phyloP scores from a whole-genome alignment of 1,140 invertebrate species.

The Adoxophyes honmai region DNA sequence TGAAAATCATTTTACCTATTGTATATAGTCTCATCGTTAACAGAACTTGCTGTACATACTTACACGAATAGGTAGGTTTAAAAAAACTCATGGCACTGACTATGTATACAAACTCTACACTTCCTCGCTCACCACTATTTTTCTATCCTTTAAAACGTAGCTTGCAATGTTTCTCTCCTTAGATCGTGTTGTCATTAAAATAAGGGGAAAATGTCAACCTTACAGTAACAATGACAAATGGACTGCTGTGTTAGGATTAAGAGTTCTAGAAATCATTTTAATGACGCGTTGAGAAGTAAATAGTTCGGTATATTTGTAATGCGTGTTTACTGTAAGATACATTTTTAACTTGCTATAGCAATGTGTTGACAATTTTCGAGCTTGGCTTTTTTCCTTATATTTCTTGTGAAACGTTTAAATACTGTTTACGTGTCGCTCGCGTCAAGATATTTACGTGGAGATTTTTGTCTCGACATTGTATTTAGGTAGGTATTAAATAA shows the following conservation, averaged over 20 bases:
- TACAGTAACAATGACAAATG: conserved; percentile 5
- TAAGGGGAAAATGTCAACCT: conserved; percentile 9
- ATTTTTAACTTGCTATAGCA: conserved; percentile 28
- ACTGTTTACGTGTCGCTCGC: conserved; percentile 9
- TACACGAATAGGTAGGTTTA: conserved; percentile 5
- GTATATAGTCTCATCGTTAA: conserved; percentile 1
- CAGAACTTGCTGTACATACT: not conserved
- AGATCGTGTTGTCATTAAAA: not conserved
- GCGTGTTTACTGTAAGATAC: conserved; percentile 16
- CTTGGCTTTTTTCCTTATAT: conserved; percentile 36
- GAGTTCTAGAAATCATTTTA: conserved; percentile 1
- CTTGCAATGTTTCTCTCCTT: not conserved
- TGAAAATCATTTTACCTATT: not conserved
- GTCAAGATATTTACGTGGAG: conserved; percentile 18
- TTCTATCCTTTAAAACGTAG: conserved; percentile 9
- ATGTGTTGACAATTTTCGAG: conserved; percentile 35
- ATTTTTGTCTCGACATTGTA: conserved; percentile 25
- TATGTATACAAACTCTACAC: conserved; percentile 2
- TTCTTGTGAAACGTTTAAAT: conserved; percentile 19
- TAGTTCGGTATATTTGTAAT: conserved; percentile 14
- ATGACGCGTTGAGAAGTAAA: not conserved
- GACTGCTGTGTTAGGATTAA: conserved; percentile 8
- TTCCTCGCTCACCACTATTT: conserved; percentile 11
- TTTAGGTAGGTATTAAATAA: conserved; percentile 3
- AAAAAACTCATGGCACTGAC: conserved; percentile 11